phyloP scores from a whole-genome alignment of 2,797 vertebrate genomes.

The Crocidura indochinensis region DNA sequence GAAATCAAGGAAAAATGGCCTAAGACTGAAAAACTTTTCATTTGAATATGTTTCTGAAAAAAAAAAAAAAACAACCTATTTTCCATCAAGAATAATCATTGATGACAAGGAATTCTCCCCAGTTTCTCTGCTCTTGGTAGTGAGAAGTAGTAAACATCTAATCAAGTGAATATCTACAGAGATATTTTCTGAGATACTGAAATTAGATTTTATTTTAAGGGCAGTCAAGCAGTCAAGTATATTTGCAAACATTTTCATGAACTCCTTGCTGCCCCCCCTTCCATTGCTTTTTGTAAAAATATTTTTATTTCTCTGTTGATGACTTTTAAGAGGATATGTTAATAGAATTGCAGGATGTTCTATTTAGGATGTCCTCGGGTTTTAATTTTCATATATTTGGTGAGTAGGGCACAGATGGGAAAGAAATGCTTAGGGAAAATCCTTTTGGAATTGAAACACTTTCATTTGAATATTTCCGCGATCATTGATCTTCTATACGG shows the following conservation, averaged over 20 bases:
- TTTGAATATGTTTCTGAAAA: background rate
- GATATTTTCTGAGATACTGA: slow-evolving; percentile 54
- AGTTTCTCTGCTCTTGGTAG: background rate
- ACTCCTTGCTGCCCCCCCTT: background rate
- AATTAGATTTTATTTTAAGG: slow-evolving; percentile 73
- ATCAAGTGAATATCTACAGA: slow-evolving; percentile 54
- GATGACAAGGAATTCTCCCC: background rate
- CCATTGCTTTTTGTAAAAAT: slow-evolving; percentile 57
- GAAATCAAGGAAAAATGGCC: background rate
- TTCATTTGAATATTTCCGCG: slow-evolving; percentile 83
- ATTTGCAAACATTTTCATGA: slow-evolving; percentile 30
- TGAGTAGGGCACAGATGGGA: slow-evolving; percentile 27
- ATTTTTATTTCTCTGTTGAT: slow-evolving; percentile 58
- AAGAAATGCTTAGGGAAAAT: slow-evolving; percentile 74
- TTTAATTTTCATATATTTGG: slow-evolving; percentile 1
- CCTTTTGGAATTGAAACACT: slow-evolving; percentile 79
- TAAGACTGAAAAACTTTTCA: background rate
- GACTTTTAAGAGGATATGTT: slow-evolving; percentile 58
- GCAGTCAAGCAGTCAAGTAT: slow-evolving; percentile 9
- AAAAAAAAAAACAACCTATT: background rate
- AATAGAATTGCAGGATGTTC: slow-evolving; percentile 14
- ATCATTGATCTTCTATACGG: slow-evolving; percentile 82
- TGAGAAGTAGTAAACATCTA: background rate
- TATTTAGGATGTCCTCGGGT: slow-evolving; percentile 27
- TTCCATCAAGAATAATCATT: background rate